These are phyloP conservation scores for Trileptium ribeirensis DNA, from an alignment of 2,888 invertebrate genomes.

Conservation along the genomic window DNA sequence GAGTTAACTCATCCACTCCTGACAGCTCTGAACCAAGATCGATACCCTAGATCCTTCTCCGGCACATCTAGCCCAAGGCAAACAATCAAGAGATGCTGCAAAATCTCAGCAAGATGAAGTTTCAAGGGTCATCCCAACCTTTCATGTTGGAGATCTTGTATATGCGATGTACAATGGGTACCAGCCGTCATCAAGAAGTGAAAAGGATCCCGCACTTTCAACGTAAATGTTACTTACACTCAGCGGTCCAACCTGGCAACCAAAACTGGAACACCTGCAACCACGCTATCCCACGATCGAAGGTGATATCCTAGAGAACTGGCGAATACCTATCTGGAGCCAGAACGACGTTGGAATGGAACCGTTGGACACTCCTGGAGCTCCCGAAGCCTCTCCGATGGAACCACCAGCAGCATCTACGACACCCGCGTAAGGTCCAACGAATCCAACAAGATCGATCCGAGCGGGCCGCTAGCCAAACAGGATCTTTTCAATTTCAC, in stretches of 20 bases:
- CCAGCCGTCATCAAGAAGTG: slow-evolving; percentile 24
- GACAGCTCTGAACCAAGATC: slow-evolving; percentile 22
- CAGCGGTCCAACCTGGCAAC: slow-evolving; percentile 22
- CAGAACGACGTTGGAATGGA: too few species aligned
- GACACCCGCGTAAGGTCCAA: not conserved
- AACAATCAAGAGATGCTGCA: slow-evolving; percentile 17
- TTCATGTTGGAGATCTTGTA: not conserved
- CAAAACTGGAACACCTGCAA: slow-evolving; percentile 25
- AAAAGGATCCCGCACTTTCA: slow-evolving; percentile 21
- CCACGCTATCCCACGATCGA: slow-evolving; percentile 19
- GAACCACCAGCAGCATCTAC: too few species aligned
- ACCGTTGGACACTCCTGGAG: too few species aligned
- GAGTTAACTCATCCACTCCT: slow-evolving; percentile 21
- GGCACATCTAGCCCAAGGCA: slow-evolving; percentile 21
- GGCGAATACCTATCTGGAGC: too few species aligned
- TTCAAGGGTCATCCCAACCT: not conserved
- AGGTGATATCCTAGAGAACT: too few species aligned
- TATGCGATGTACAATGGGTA: slow-evolving; percentile 17
- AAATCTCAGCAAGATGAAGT: not conserved
- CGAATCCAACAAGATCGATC: not conserved
- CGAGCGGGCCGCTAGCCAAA: too few species aligned
- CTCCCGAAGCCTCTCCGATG: too few species aligned
- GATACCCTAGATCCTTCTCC: slow-evolving; percentile 16
- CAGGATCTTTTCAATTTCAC: too few species aligned
- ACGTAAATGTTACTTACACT: slow-evolving; percentile 16